Evolutionary conservation across 64 coral and sea anemone species (phyloP), one percentile per base, ranked within the genome.

Genomic region (Trachythela sp.): DNA sequence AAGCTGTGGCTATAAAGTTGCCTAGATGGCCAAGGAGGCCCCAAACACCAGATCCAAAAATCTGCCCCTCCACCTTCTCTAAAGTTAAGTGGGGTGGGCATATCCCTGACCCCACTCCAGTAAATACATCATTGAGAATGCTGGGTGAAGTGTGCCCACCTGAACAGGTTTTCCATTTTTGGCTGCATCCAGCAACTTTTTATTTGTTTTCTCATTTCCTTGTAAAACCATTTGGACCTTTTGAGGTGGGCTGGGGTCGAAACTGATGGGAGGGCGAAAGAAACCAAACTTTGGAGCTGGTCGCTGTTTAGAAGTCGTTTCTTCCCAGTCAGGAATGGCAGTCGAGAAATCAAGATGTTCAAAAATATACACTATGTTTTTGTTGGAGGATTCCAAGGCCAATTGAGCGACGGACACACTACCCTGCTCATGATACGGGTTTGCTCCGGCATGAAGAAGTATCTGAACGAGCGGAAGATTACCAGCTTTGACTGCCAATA

Each of bases 381-480:
- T 80, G 37, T 80, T 80, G 3, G 33, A 29, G 4, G 75, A 80
- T 13, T 80, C 37, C 37, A 80, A 80, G 15, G 75, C 75, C 33
- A 34, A 9, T 22, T 39, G 33, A 37, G 75, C 9, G 37, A 80
- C 33, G 32, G 75, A 80, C 15, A 80, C 75, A 18, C 75, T 30
- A 13, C 27, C 75, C 20, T 80, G 75, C 20, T 36, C 30, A 8
- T 80, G 75, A 29, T 80, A 80, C 8, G 75, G 75, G 37, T 80
- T 80, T 80, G 75, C 75, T 22, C 75, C 75, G 15, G 75, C 75
- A 35, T 38, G 75, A 30, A 80, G 75, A 80, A 80, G 75, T 15
- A 80, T 35, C 35, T 80, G 75, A 37, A 80, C 75, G 8, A 80
- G 30, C 4, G 75, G 75, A 18, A 80, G 33, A 30, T 80, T 80